Percentiles rank a stretch among this genome's conserved stretches.
Conservation (phyloP, 2,797 vertebrate species). For the Pseudomugil gertrudae region DNA sequence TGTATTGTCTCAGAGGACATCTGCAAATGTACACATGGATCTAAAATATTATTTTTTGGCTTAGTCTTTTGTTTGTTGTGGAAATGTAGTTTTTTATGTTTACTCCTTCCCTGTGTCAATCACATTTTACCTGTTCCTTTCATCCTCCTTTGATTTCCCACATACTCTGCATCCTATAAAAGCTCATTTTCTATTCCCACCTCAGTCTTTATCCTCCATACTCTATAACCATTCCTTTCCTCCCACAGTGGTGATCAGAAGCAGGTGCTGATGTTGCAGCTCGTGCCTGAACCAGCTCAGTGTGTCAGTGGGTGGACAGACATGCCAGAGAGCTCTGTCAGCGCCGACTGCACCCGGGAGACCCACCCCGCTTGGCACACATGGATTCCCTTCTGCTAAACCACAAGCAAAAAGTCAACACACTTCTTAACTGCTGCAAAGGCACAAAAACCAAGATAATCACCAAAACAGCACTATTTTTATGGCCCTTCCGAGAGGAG, state of each 20-base stretch:
- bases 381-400: constrained; percentile 56
- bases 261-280: constrained; percentile 76
- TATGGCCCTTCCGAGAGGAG: constrained; percentile 37
- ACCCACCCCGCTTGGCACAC: constrained; percentile 50
- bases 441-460: constrained; percentile 48
- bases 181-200: constrained; percentile 57
- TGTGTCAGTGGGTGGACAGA: constrained; percentile 71
- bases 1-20: constrained; percentile 23
- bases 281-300: constrained; percentile 53
- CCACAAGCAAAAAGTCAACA: constrained; percentile 34
- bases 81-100: too few relatives aligned
- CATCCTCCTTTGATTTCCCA: constrained; percentile 29
- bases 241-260: constrained; percentile 67
- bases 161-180: constrained; percentile 48
- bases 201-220: constrained; percentile 62
- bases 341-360: constrained; percentile 61
- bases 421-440: constrained; percentile 46
- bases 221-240: constrained; percentile 58
- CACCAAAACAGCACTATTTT: constrained; percentile 65
- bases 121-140: constrained; percentile 20
- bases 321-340: constrained; percentile 60
- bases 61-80: neutral
- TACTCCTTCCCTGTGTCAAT: neutral
- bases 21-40: neutral
- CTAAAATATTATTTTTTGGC: constrained; percentile 1